phyloP scores from a whole-genome alignment of 2,113 vertebrate genomes.

The Pterocles orientalis region DNA sequence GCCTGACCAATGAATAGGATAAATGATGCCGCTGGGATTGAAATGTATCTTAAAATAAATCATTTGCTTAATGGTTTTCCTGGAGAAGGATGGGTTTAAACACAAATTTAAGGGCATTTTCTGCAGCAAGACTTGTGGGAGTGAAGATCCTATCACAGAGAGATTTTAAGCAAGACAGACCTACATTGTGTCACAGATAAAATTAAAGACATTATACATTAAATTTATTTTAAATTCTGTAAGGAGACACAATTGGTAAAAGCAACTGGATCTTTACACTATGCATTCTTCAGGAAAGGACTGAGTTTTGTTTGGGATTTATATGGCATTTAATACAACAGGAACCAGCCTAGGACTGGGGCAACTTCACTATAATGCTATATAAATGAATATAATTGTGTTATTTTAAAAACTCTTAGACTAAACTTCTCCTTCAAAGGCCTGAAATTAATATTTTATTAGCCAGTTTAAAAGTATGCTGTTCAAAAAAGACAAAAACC shows the following conservation, averaged over 20 bases:
- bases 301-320: background rate
- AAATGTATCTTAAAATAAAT: conserved; percentile 32
- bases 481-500: conserved; percentile 11
- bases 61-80: conserved; percentile 20
- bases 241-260: background rate
- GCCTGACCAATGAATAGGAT: conserved; percentile 29
- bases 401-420: background rate
- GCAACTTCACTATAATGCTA: background rate
- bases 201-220: background rate
- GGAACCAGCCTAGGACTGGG: background rate
- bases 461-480: background rate
- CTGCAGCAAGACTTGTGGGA: background rate
- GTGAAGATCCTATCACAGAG: background rate
- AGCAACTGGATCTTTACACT: background rate
- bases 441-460: conserved; percentile 6
- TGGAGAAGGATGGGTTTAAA: conserved; percentile 1
- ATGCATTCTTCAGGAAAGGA: background rate
- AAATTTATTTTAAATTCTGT: background rate
- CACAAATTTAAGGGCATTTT: background rate
- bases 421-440: background rate
- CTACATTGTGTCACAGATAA: background rate
- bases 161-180: background rate
- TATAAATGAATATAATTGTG: background rate
- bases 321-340: background rate
- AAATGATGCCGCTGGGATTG: conserved; percentile 45